phyloP scores from a whole-genome alignment of 2,797 vertebrate species.

The Arvicola amphibius region DNA sequence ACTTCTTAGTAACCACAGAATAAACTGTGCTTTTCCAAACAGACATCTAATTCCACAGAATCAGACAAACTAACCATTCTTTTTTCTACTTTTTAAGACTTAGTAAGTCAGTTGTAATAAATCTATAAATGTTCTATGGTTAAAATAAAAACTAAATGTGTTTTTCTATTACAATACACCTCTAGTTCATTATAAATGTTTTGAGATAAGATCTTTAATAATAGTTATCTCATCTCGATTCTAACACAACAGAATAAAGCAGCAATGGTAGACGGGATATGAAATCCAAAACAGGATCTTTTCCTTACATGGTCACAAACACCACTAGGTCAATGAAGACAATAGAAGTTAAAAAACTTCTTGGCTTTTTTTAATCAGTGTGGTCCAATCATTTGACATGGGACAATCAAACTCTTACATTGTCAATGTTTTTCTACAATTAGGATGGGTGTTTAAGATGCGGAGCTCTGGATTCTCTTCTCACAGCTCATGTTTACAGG shows the following conservation, averaged over 20 bases:
- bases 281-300: constrained; percentile 88
- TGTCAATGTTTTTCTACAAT: constrained; percentile 61
- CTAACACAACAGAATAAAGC: constrained; percentile 81
- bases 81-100: constrained; percentile 57
- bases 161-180: constrained; percentile 82
- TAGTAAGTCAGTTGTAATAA: constrained; percentile 74
- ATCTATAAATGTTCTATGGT: constrained; percentile 77
- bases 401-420: background rate
- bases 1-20: constrained; percentile 54
- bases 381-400: constrained; percentile 48
- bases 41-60: constrained; percentile 58
- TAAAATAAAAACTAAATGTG: constrained; percentile 83
- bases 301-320: constrained; percentile 79
- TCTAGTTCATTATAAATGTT: constrained; percentile 87
- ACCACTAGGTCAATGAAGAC: constrained; percentile 70
- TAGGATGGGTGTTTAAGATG: constrained; percentile 17
- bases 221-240: constrained; percentile 88
- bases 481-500: background rate
- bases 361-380: background rate
- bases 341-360: constrained; percentile 75
- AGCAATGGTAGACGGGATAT: constrained; percentile 84
- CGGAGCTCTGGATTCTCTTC: background rate
- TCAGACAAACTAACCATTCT: constrained; percentile 42
- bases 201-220: constrained; percentile 96
- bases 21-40: constrained; percentile 50